phyloP scores from a whole-genome alignment of 2,888 invertebrate species.

The Steinernema carpocapsae region DNA sequence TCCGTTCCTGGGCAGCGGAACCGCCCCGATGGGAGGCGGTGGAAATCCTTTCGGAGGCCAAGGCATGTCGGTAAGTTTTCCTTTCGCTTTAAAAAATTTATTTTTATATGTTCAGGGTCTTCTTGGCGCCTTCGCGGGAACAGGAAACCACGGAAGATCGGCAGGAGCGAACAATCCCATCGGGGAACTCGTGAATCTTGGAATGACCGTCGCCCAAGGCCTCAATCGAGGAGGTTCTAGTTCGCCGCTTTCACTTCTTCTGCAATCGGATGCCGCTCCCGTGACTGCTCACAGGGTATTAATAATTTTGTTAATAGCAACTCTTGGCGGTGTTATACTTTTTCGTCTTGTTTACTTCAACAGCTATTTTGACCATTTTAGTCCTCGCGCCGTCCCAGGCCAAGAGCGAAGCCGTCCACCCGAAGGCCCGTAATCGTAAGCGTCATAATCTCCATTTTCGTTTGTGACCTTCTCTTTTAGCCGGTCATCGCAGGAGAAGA shows the following conservation, averaged over 20 bases:
- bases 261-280: neutral
- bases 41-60: slow-evolving; percentile 13
- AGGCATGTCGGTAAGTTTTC: neutral
- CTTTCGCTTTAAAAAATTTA: neutral
- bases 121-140: slow-evolving; percentile 48
- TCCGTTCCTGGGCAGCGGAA: slow-evolving; percentile 54
- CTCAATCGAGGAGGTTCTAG: neutral
- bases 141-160: slow-evolving; percentile 46
- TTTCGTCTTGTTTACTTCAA: too few relatives aligned
- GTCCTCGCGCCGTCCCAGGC: neutral
- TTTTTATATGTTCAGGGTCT: slow-evolving; percentile 44
- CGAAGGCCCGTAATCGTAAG: neutral
- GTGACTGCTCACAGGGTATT: neutral
- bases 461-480: neutral
- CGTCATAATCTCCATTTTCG: neutral
- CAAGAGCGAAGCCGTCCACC: neutral
- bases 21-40: slow-evolving; percentile 42
- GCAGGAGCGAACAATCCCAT: slow-evolving; percentile 41
- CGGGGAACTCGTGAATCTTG: slow-evolving; percentile 43
- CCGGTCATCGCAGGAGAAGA: slow-evolving; percentile 4
- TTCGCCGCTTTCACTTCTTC: too few relatives aligned
- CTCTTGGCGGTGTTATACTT: too few relatives aligned
- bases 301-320: too few relatives aligned
- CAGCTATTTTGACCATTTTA: too few relatives aligned
- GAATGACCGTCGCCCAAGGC: slow-evolving; percentile 34